These are phyloP conservation scores for Pseudococcus viburni DNA, from an alignment of 2,888 invertebrate species.

Conservation along the genomic window DNA sequence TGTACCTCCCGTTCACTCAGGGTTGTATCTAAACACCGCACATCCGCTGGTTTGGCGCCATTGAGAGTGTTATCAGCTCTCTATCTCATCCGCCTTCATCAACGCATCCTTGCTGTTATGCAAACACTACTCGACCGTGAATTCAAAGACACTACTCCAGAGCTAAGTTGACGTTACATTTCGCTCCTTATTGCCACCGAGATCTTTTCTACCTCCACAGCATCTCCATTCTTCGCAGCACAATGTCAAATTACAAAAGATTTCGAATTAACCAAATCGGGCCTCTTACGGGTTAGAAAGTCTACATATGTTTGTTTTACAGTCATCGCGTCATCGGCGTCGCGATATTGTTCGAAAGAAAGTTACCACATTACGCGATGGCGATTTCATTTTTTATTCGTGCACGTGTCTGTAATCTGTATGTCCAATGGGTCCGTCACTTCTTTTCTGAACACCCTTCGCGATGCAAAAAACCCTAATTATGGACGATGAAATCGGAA, in stretches of 20 bases:
- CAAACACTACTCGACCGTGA: slow-evolving; percentile 8
- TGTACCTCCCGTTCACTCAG: slow-evolving; percentile 35
- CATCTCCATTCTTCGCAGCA: background rate
- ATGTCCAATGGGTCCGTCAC: background rate
- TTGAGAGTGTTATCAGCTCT: background rate
- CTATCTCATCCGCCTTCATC: slow-evolving; percentile 30
- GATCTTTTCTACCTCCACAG: background rate
- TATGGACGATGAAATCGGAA: background rate
- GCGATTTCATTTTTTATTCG: slow-evolving; percentile 6
- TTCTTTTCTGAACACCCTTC: background rate
- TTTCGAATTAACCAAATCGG: slow-evolving; percentile 5
- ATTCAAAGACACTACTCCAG: background rate
- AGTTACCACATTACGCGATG: background rate
- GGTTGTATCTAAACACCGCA: slow-evolving; percentile 34
- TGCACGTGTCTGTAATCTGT: background rate
- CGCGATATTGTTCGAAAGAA: slow-evolving; percentile 5
- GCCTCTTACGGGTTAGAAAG: slow-evolving; percentile 27
- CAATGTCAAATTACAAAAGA: background rate
- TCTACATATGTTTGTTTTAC: background rate
- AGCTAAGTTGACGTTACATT: background rate
- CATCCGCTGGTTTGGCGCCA: slow-evolving; percentile 33
- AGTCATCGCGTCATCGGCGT: background rate
- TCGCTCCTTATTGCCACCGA: background rate
- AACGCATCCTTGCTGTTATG: slow-evolving; percentile 26
- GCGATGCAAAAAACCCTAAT: background rate